Conservation (phyloP, 2,113 vertebrate species). For the Fulmarus glacialis region DNA sequence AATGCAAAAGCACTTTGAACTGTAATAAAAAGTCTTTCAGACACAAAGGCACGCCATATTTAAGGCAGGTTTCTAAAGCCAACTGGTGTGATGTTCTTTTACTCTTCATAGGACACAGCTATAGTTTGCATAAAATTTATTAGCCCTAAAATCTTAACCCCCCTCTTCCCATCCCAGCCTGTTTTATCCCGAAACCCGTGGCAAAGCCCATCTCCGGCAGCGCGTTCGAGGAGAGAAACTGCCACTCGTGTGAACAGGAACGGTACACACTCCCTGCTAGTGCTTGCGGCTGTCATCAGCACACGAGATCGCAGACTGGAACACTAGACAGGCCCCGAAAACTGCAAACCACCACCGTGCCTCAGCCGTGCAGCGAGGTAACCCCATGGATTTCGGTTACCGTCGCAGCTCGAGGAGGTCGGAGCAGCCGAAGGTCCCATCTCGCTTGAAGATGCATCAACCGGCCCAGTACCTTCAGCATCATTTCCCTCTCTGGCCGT, state of each 20-base stretch:
- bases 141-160: background rate
- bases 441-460: background rate
- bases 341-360: background rate
- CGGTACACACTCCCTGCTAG: fast-evolving
- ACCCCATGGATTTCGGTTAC: fast-evolving
- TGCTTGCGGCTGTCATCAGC: background rate
- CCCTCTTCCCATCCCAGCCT: background rate
- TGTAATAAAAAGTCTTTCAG: background rate
- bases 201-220: background rate
- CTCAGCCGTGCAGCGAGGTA: background rate
- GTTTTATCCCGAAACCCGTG: fast-evolving
- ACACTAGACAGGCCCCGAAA: background rate
- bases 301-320: fast-evolving
- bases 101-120: background rate
- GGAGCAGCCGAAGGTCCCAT: background rate
- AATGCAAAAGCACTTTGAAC: background rate
- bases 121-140: background rate
- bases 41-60: background rate
- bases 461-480: background rate
- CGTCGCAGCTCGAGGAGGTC: fast-evolving
- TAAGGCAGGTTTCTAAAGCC: background rate
- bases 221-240: fast-evolving
- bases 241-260: background rate
- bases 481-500: background rate
- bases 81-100: background rate